These are phyloP conservation scores for Pangasius mekongensis DNA, from an alignment of 2,797 vertebrate species.

Conservation along the genomic window DNA sequence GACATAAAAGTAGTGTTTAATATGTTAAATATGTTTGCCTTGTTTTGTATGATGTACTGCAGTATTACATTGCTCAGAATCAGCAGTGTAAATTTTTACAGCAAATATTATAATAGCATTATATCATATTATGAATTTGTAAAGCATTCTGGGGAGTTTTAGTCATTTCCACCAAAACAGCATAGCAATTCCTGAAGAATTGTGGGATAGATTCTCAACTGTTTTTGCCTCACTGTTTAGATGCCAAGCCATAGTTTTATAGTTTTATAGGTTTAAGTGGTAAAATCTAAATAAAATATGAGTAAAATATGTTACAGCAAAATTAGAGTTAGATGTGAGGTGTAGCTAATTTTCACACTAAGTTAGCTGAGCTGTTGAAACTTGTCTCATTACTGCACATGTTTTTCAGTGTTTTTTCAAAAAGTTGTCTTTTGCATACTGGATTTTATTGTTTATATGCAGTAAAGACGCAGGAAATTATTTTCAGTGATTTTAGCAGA, in stretches of 20 bases:
- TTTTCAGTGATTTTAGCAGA: background rate
- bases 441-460: no score
- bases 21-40: background rate
- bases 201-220: background rate
- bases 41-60: background rate
- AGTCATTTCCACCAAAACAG: background rate
- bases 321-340: background rate
- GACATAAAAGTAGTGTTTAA: background rate
- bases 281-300: background rate
- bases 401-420: no score
- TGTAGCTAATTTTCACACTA: background rate
- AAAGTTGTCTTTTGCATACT: no score
- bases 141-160: background rate
- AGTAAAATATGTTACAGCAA: background rate
- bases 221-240: background rate
- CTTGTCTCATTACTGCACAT: no score
- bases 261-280: background rate
- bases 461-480: no score
- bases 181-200: background rate
- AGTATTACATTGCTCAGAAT: no score
- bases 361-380: background rate
- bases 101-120: background rate
- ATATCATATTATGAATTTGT: background rate
- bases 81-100: no score
- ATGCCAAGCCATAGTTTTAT: background rate